Percentiles rank a stretch among this genome's conserved stretches.
Evolutionary conservation across 2,113 vertebrate genomes (phyloP).

Genomic region (Heloderma charlesbogerti): DNA sequence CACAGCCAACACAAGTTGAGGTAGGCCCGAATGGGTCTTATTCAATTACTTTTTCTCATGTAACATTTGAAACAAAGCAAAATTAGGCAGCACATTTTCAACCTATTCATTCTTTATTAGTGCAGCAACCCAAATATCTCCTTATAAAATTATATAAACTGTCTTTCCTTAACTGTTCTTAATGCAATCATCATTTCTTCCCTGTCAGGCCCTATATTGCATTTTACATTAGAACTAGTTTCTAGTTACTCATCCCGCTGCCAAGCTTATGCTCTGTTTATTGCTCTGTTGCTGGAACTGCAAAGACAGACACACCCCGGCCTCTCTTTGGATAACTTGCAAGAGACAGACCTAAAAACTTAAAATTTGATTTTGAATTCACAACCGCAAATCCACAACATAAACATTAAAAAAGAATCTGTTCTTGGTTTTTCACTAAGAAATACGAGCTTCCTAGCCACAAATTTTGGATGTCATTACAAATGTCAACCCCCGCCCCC

Average conservation of each 20-base stretch:
- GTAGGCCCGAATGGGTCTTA: not conserved
- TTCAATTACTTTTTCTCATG: not conserved
- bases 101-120: not conserved
- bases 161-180: not conserved
- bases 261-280: constrained; percentile 28
- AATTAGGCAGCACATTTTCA: constrained; percentile 34
- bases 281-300: constrained; percentile 33
- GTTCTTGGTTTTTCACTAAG: constrained; percentile 3
- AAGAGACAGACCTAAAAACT: not conserved
- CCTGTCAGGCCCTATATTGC: constrained; percentile 6
- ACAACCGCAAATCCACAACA: not conserved
- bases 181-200: constrained; percentile 14
- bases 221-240: constrained; percentile 11
- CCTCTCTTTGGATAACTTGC: constrained; percentile 19
- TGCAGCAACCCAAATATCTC: not conserved
- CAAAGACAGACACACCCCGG: constrained; percentile 28
- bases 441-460: constrained; percentile 6
- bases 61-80: constrained; percentile 6
- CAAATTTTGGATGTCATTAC: constrained; percentile 1
- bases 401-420: not conserved
- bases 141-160: constrained; percentile 22
- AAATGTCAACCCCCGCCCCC: not conserved
- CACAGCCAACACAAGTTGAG: not conserved
- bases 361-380: constrained; percentile 19
- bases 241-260: not conserved